Base-by-base conservation (phyloP, 2,113 vertebrate species). In the Cavia porcellus region DNA sequence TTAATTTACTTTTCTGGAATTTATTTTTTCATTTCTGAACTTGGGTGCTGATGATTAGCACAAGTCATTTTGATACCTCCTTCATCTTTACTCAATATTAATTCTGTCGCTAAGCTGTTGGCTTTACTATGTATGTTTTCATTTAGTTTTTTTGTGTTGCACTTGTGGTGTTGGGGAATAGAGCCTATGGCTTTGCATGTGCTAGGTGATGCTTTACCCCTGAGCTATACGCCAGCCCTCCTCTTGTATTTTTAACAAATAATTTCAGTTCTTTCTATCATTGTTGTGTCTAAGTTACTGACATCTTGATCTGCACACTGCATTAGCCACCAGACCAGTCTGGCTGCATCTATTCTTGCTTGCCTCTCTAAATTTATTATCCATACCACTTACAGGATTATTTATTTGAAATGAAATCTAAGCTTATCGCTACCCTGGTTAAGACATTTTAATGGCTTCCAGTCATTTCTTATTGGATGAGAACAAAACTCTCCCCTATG, bases 21-120 rank as follows among this genome's bases (percentile, higher is more conserved):
- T 93, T 62, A 59, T 72, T 87, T 25, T 92, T 90, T 61, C 3
- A 47, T 90, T 95, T 84, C 47, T 89, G 93, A 95, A 84, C 28
- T 38, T 57, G 30, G 7, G 6, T 75, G 7, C 38, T 55, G 9
- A 45, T 59, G 80, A 72, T 47, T 50, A 8, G 30, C 10, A 55
- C 3, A 64, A 62, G 24, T 75, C 70, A 50, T 83, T 28, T 3
- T 38, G 24, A 72, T 79, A n/a, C 4, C 7, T 2, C 0, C 5
- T 85, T 24, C 55, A 35, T 64, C 52, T 42, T 90, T 55, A 88
- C 64, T 8, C 38, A 3, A 0, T 52, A 35, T 83, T 6, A 7
- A 77, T n/a, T 62, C 45, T 15, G 35, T 52, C 47, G 32, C 55
- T 8, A 52, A 59, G 42, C 38, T 42, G 17, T 57, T 84, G 45